Percentiles rank a stretch among this genome's conserved stretches.
These are phyloP conservation scores for Syngnathus rostellatus DNA, from an alignment of 2,797 vertebrate species.

Conservation along the genomic window DNA sequence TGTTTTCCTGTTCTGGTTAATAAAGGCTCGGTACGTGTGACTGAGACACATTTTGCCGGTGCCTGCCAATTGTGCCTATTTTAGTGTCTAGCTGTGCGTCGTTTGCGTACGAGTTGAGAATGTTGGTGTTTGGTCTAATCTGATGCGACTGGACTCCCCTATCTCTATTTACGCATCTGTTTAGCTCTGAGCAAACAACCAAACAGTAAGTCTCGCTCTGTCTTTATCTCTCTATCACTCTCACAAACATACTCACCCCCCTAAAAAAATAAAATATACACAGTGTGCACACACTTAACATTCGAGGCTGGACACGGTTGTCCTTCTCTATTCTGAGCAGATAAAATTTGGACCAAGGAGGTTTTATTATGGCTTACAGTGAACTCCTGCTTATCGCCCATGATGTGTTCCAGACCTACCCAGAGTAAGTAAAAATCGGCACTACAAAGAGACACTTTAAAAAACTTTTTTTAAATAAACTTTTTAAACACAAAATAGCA, in stretches of 20 bases:
- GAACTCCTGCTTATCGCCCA: not conserved
- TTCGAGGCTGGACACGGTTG: not conserved
- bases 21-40: conserved; percentile 20
- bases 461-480: no score
- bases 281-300: not conserved
- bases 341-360: not conserved
- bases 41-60: conserved; percentile 22
- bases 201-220: conserved; percentile 43
- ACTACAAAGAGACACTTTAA: not conserved
- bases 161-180: conserved; percentile 68
- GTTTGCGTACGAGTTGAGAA: conserved; percentile 17
- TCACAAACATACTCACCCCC: not conserved
- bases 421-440: not conserved
- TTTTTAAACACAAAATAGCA: no score
- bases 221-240: conserved; percentile 6
- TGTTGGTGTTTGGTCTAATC: conserved; percentile 50
- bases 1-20: conserved; percentile 26
- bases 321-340: not conserved
- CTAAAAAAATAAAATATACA: not conserved
- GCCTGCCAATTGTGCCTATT: conserved; percentile 15
- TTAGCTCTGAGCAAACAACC: conserved; percentile 57
- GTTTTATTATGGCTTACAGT: not conserved
- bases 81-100: conserved; percentile 15
- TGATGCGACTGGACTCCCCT: conserved; percentile 47
- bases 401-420: not conserved